Evolutionary conservation across 2,113 vertebrate genomes (phyloP), one percentile per base, ranked within the genome.

Genomic region (Silurus meridionalis): DNA sequence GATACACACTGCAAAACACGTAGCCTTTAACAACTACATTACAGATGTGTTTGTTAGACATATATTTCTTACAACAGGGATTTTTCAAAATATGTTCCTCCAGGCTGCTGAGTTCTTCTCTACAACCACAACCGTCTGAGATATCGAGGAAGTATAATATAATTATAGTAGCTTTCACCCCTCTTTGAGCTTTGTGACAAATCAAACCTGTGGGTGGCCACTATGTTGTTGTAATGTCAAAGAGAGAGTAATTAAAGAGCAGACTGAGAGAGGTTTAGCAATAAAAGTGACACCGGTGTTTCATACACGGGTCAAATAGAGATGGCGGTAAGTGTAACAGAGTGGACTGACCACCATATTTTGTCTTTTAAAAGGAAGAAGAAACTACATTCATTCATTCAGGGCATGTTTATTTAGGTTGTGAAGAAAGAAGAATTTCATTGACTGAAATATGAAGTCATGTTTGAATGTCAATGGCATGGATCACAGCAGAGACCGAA

Each of bases 61-160:
- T 61, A 6, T 61, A 19, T 84, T 53, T 50, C 69, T 71, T 72
- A 10, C 69, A 72, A 9, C 50, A 10, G 28, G 28, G 46, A 46
- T 17, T 69, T 69, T 60, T 79, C 17, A 66, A 66, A 67, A 85
- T 55, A 58, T 37, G 37, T 78, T 79, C 52, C 72, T 66, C 5
- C 58, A 8, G 74, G 83, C 83, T 67, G 11, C 74, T 79, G 72
- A 6, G 8, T 28, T 55, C 8, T 0, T 64, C 37, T 8, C 58
- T 61, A 71, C 57, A 63, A 8, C 37, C 6, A 64, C 19, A 60
- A 19, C 6, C 28, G 57, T 74, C 58, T 57, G 28, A 37, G 61
- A 61, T 9, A 23, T 57, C 48, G 11, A 64, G 48, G 13, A 25
- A 64, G 55, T 37, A 80, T 0, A 28, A 6, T 25, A 79, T 79